Conservation (phyloP, 1,140 invertebrate genomes). For the Pogonus chalceus region DNA sequence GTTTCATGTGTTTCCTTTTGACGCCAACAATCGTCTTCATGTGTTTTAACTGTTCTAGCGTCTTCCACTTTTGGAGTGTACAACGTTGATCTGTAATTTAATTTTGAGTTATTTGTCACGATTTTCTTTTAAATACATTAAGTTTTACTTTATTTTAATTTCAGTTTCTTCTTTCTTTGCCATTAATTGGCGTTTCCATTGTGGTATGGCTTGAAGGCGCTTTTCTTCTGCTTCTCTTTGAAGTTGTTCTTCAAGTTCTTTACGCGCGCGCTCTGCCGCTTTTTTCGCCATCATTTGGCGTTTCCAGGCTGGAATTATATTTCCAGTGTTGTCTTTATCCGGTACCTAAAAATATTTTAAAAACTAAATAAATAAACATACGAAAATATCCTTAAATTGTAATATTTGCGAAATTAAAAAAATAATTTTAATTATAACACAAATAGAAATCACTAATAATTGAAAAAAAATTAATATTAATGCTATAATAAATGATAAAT, state of each 20-base stretch:
- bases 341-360: constrained; percentile 59
- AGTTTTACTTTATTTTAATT: constrained; percentile 52
- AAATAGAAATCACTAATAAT: constrained; percentile 12
- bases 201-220: constrained; percentile 74
- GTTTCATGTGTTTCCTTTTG: constrained; percentile 37
- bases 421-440: constrained; percentile 1
- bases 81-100: constrained; percentile 43
- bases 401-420: too few relatives aligned
- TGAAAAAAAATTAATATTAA: too few relatives aligned
- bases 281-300: constrained; percentile 89
- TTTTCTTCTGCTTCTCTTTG: constrained; percentile 76
- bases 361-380: too few relatives aligned
- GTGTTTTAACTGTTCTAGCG: constrained; percentile 30
- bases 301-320: constrained; percentile 86
- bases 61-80: constrained; percentile 58
- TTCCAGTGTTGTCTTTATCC: constrained; percentile 77
- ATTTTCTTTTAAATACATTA: neutral
- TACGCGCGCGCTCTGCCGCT: constrained; percentile 81
- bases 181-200: constrained; percentile 84
- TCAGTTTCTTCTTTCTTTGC: constrained; percentile 69
- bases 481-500: too few relatives aligned
- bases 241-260: constrained; percentile 77
- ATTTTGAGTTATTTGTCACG: neutral
- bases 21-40: constrained; percentile 24
- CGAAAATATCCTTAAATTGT: too few relatives aligned